Conservation (phyloP, 2,888 invertebrate species). For the Zygogramma bicolorata region DNA sequence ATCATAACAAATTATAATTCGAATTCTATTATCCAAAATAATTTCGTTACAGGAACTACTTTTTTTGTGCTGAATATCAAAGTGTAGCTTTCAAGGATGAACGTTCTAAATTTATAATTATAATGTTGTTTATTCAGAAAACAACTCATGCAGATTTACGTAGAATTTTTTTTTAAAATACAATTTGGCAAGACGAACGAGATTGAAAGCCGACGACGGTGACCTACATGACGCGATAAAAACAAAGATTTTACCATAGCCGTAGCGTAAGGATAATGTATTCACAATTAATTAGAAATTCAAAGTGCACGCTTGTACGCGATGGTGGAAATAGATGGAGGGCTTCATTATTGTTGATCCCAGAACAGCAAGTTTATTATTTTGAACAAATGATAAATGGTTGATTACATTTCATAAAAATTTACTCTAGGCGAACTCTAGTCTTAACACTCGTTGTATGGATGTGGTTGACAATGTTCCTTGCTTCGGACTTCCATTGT, state of each 20-base stretch:
- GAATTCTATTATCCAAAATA: neutral
- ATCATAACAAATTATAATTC: slow-evolving; percentile 5
- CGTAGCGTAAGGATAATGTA: neutral
- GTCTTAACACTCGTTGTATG: too few relatives aligned
- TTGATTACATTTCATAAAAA: too few relatives aligned
- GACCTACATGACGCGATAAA: neutral
- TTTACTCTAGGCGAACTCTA: too few relatives aligned
- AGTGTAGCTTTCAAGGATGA: slow-evolving; percentile 13
- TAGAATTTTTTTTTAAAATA: slow-evolving; percentile 26
- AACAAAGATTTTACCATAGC: slow-evolving; percentile 1
- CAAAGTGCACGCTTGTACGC: neutral
- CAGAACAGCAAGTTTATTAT: neutral
- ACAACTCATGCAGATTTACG: slow-evolving; percentile 19
- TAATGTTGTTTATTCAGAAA: slow-evolving; percentile 27
- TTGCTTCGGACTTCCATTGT: too few relatives aligned
- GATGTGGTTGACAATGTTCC: too few relatives aligned
- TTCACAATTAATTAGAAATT: neutral
- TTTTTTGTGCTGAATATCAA: slow-evolving; percentile 20
- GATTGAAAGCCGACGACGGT: slow-evolving; percentile 2
- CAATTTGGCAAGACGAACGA: slow-evolving; percentile 21
- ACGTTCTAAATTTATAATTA: slow-evolving; percentile 32
- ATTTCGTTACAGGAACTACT: slow-evolving; percentile 17
- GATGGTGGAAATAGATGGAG: neutral
- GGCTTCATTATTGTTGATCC: neutral
- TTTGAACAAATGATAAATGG: too few relatives aligned